A percentile compares a stretch with the other conserved stretches of the same genome.
Conservation (phyloP, 2,797 vertebrate species). For the Pterois miles region DNA sequence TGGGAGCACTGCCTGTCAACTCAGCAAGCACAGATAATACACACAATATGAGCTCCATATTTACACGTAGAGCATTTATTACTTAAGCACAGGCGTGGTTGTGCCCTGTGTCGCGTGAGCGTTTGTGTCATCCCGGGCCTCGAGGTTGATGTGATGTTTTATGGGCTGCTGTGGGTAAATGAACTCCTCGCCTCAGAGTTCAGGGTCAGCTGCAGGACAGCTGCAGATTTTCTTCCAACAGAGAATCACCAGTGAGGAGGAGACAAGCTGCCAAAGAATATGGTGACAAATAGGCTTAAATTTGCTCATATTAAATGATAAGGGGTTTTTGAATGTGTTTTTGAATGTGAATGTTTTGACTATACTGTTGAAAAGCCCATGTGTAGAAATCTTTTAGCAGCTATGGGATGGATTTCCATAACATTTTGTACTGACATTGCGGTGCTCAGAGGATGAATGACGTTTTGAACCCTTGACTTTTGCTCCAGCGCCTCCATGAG, state of each 20-base stretch:
- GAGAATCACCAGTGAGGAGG: background rate
- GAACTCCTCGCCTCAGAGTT: background rate
- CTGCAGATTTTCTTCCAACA: background rate
- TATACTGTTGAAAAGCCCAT: background rate
- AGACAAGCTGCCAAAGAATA: background rate
- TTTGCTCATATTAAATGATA: background rate
- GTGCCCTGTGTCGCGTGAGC: background rate
- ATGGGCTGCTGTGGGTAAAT: background rate
- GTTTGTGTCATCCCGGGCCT: background rate
- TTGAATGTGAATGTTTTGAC: too few species aligned
- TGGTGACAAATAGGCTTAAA: background rate
- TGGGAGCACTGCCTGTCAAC: background rate
- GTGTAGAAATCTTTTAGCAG: background rate
- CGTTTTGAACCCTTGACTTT: background rate
- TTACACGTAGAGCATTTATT: background rate
- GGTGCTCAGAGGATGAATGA: background rate
- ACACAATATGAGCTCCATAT: slow-evolving; percentile 22
- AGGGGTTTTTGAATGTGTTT: background rate
- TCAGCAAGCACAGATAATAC: slow-evolving; percentile 43
- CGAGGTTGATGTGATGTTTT: background rate
- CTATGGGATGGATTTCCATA: background rate
- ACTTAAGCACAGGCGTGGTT: background rate
- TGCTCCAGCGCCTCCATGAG: background rate
- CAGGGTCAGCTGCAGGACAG: background rate
- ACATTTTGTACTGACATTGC: background rate